These are phyloP conservation scores for Eupristina koningsbergeri DNA, from an alignment of 1,140 invertebrate genomes.

Conservation along the genomic window DNA sequence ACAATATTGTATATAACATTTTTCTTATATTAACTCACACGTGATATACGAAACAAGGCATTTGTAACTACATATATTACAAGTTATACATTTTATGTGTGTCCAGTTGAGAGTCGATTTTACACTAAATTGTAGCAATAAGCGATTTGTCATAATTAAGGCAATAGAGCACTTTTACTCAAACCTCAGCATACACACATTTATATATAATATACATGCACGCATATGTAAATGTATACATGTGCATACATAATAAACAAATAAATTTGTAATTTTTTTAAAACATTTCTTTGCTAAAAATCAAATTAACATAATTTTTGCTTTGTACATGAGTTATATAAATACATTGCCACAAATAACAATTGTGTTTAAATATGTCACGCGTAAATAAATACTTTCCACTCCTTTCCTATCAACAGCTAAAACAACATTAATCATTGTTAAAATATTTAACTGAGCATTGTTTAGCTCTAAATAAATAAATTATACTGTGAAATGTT, in stretches of 20 bases:
- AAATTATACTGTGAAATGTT: conserved; percentile 41
- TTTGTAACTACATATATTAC: conserved; percentile 54
- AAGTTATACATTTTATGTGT: conserved; percentile 51
- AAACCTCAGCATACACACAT: conserved; percentile 52
- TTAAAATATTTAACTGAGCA: conserved; percentile 44
- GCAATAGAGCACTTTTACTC: conserved; percentile 50
- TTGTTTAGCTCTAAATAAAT: conserved; percentile 43
- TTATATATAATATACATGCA: conserved; percentile 45
- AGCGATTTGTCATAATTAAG: conserved; percentile 54
- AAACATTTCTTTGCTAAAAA: conserved; percentile 45
- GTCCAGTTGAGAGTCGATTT: conserved; percentile 49
- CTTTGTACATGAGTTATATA: conserved; percentile 51
- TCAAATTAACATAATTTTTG: conserved; percentile 50
- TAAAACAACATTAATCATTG: conserved; percentile 44
- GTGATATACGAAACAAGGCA: conserved; percentile 53
- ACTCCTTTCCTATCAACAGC: conserved; percentile 47
- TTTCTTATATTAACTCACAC: conserved; percentile 50
- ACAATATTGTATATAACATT: conserved; percentile 53
- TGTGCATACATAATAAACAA: conserved; percentile 42
- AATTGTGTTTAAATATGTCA: conserved; percentile 44
- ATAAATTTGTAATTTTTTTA: conserved; percentile 37
- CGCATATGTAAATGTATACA: conserved; percentile 12
- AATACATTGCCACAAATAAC: conserved; percentile 49
- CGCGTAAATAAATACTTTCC: conserved; percentile 49
- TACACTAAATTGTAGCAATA: conserved; percentile 51